These are phyloP conservation scores for Porites cylindrica DNA, from an alignment of 92 coral and sea anemone genomes.

Conservation along the genomic window DNA sequence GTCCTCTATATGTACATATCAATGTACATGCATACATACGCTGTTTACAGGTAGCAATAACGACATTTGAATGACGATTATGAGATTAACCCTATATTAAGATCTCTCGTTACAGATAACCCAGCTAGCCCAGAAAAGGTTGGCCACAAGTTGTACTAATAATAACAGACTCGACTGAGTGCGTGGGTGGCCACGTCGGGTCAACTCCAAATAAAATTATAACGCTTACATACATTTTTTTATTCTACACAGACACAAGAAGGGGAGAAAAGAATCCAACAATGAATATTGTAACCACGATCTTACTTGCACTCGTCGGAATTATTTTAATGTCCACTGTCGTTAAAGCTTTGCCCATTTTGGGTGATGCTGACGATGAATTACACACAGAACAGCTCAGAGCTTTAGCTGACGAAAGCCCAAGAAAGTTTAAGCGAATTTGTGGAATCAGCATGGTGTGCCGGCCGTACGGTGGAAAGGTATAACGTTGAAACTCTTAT, in stretches of 20 bases:
- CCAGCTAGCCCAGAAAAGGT: too few species aligned
- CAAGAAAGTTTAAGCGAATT: background rate
- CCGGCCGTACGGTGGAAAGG: background rate
- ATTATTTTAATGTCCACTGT: background rate
- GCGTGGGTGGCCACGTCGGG: too few species aligned
- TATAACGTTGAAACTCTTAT: background rate
- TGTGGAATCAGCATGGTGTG: conserved; percentile 26
- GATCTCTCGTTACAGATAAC: too few species aligned
- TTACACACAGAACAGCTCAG: background rate
- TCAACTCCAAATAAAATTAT: too few species aligned
- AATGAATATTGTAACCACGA: background rate
- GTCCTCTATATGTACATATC: too few species aligned
- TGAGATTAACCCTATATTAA: too few species aligned
- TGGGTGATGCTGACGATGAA: background rate
- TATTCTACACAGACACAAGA: background rate
- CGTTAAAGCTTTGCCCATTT: conserved; percentile 4
- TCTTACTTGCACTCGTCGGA: background rate
- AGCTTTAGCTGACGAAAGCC: background rate
- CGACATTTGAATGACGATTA: too few species aligned
- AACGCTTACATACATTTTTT: background rate
- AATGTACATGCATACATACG: too few species aligned
- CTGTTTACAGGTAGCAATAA: too few species aligned
- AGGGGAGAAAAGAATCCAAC: background rate
- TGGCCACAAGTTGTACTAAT: too few species aligned
- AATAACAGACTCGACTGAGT: too few species aligned